Evolutionary conservation across 2,888 invertebrate species (phyloP), one percentile per base, ranked within the genome.

Genomic region (Clusia tigrina): DNA sequence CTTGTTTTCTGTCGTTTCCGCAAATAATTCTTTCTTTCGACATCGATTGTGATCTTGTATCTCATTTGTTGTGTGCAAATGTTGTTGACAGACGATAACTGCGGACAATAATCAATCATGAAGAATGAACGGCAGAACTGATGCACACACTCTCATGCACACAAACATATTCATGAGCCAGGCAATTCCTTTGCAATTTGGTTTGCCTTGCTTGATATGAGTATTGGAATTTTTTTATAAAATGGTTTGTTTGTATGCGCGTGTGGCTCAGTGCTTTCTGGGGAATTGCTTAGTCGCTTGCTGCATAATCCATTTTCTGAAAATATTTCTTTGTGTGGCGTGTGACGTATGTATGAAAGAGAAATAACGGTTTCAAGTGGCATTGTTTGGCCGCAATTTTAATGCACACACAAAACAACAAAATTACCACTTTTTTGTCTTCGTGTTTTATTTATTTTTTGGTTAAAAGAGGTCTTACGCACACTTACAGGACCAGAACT

Each of bases 11-110:
- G 32, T n/a, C 42, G n/a, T 42, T 15, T 48, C 48, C 48, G 48
- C 48, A 48, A 48, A 48, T 42, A 48, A n/a, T n/a, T n/a, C n/a
- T n/a, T n/a, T 42, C 15, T 48, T 48, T 48, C 48, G 18, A 22
- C 48, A 48, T 48, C 48, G 48, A 22, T 48, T 18, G 20, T 20
- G 6, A 3, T 6, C 42, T n/a, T 15, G 15, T 48, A 65, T 68
- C 67, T 64, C 62, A 65, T 73, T 69, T 61, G 51, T 69, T 67
- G 64, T 65, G 52, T 56, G 53, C 64, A 67, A 78, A 73, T 70
- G 76, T 75, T 81, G 82, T 82, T 82, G 82, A 82, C 83, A 82
- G 83, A n/a, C n/a, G n/a, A 75, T 71, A 72, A 72, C 71, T 69
- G 70, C 73, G 69, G 76, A 74, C 70, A 69, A 66, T 74, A 69